Base-by-base conservation (phyloP, 35 echinoderm and acorn worm species). In the Ophioderma brevispina region DNA sequence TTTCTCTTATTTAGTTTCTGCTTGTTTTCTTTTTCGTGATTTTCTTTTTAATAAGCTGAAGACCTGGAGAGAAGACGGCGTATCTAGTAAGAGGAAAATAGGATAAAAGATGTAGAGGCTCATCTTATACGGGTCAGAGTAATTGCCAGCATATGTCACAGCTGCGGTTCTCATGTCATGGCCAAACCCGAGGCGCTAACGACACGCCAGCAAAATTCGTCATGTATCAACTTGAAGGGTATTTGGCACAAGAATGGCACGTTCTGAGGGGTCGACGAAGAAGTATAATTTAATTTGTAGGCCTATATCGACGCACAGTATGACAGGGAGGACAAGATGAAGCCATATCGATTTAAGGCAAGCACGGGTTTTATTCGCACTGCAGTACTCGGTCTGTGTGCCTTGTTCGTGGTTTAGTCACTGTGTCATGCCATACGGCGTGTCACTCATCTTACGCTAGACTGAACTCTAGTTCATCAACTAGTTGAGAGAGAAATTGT, bases 191-290 rank as follows among this genome's bases (percentile, higher is more conserved):
- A 6, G 59, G 59, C 59, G n/a, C 59, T 52, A 25, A 70, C 28
- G 5, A 70, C 23, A 70, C 59, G n/a, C 59, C 59, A 30, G 59
- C 59, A 70, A 70, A n/a, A 13, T 70, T 70, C 59, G 5, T 70
- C 59, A 70, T 70, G 59, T 70, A 70, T 30, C 59, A 70, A 70
- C 59, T 70, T 70, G 59, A 70, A 70, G 59, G 23, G 10, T 70
- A 25, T 25, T 70, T 70, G 59, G 59, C 59, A 70, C 59, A 70
- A 1, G 15, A 30, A 18, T 18, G 28, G 23, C 59, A 70, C 59
- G 59, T 70, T 70, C 46, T 70, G 59, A 25, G 59, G n/a, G 59
- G 59, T 70, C 59, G 59, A 30, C 28, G 28, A 3, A 25, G 23
- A 25, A 18, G 3, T 70, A 18, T 70, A 70, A 70, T 70, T 70